Percentiles rank a stretch among this genome's conserved stretches.
Conservation (phyloP, 2,888 invertebrate genomes). For the Drosophila parthenogenetica region DNA sequence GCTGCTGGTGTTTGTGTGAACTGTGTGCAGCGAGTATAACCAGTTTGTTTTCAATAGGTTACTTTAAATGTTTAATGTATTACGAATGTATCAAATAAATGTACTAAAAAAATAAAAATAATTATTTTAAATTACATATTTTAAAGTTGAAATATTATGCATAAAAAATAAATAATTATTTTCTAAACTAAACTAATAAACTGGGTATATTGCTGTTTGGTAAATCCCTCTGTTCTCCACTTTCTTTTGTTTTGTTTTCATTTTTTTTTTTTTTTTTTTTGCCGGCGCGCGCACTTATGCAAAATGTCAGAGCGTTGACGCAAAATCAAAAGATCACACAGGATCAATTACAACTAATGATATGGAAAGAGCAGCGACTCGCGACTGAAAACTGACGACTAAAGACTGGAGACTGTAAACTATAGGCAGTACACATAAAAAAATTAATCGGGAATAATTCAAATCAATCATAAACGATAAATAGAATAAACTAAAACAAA, state of each 20-base stretch:
- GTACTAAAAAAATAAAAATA: too few species aligned
- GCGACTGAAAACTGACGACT: constrained; percentile 15
- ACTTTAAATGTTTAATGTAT: too few species aligned
- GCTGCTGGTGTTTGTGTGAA: constrained; percentile 46
- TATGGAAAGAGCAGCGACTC: constrained; percentile 63
- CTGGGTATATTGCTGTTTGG: too few species aligned
- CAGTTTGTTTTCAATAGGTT: too few species aligned
- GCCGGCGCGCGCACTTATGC: constrained; percentile 50
- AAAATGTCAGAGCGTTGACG: constrained; percentile 77
- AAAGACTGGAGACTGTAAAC: constrained; percentile 7
- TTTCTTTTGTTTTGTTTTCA: background rate
- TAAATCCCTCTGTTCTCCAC: background rate
- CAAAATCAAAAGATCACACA: constrained; percentile 81
- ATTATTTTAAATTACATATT: too few species aligned
- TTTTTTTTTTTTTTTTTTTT: constrained; percentile 6
- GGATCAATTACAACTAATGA: constrained; percentile 83
- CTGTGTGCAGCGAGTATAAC: too few species aligned
- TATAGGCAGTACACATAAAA: constrained; percentile 15
- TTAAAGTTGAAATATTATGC: too few species aligned
- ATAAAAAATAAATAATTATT: too few species aligned
- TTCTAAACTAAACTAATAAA: too few species aligned
- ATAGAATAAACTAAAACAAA: too few species aligned
- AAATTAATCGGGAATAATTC: too few species aligned
- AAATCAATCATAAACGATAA: background rate
- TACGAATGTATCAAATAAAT: too few species aligned